Base-by-base conservation (phyloP, 2,113 vertebrate genomes). In the Thryonomys swinderianus region DNA sequence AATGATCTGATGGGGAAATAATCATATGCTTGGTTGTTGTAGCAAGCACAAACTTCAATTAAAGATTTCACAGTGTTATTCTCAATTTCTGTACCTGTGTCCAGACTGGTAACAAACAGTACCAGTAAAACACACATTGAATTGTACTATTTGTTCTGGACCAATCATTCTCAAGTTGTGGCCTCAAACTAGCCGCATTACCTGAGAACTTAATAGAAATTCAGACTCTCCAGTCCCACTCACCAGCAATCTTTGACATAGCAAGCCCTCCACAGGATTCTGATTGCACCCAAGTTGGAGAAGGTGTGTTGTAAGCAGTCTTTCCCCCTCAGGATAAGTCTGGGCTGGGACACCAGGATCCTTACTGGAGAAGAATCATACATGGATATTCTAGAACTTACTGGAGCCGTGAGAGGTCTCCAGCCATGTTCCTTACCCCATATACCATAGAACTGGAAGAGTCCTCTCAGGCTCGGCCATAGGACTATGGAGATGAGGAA, bases 351-450 rank as follows among this genome's bases (percentile, higher is more conserved):
- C 18, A n/a, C 74, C 6, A 64, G 67, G n/a, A 93, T 16, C 6
- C 18, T 23, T 57, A 37, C 2, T 13, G 42, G 59, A 90, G 23
- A 45, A 37, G 18, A 59, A n/a, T 12, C 14, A 53, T 80, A 71
- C 37, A 45, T 61, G 40, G 76, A 64, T 62, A 88, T 94, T 85
- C 94, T 53, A 94, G 87, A 96, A 94, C 51, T 11, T 95, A 94
- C 87, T 25, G 91, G 27, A 48, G 9, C 42, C 42, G 48, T 32
- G 64, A n/a, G 69, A 96, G 45, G n/a, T 59, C 45, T 95, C 59
- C 9, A 3, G 23, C 55, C 69, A 71, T 66, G 20, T 62, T 51
- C 66, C 48, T 78, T 67, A 61, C 7, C 34, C 32, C 61, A 83
- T 37, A 64, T 9, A 16, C 34, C 23, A 73, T 37, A 25, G 8